phyloP scores from a whole-genome alignment of 2,888 invertebrate genomes.

The Epiperipatus broadwayi region DNA sequence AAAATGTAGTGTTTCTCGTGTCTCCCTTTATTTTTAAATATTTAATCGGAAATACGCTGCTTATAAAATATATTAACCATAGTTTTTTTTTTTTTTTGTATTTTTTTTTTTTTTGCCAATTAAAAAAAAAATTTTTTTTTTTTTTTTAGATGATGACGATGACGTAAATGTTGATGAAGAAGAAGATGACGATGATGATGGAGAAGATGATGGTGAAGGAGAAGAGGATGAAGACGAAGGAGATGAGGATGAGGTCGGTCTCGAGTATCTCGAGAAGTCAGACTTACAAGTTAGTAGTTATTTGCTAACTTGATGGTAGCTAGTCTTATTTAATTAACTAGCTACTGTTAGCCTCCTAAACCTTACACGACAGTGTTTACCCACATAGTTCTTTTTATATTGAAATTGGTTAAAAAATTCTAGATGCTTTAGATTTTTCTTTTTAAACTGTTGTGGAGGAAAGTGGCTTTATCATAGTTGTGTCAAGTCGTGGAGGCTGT shows the following conservation, averaged over 20 bases:
- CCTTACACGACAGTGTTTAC: too few species aligned
- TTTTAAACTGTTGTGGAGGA: constrained; percentile 6
- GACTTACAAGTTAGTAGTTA: constrained; percentile 42
- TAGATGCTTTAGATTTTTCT: constrained; percentile 4
- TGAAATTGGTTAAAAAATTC: too few species aligned
- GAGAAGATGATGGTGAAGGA: constrained; percentile 22
- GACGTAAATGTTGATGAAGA: constrained; percentile 31
- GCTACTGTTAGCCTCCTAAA: too few species aligned
- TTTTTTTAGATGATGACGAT: constrained; percentile 38
- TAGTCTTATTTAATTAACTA: too few species aligned
- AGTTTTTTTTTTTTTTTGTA: too few species aligned
- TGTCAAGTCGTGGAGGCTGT: neutral
- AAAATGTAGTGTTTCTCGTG: too few species aligned
- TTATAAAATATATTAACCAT: too few species aligned
- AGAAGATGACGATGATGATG: constrained; percentile 23
- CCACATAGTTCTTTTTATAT: too few species aligned
- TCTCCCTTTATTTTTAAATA: too few species aligned
- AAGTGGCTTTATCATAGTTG: neutral
- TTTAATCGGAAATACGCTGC: too few species aligned
- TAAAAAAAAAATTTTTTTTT: neutral
- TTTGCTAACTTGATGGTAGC: too few species aligned
- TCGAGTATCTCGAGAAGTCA: constrained; percentile 48
- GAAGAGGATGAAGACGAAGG: constrained; percentile 26
- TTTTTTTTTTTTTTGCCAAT: too few species aligned
- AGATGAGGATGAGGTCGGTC: constrained; percentile 43